A percentile compares a stretch with the other conserved stretches of the same genome.
phyloP scores from a whole-genome alignment of 2,888 invertebrate species.

The Drosophila prolongata region DNA sequence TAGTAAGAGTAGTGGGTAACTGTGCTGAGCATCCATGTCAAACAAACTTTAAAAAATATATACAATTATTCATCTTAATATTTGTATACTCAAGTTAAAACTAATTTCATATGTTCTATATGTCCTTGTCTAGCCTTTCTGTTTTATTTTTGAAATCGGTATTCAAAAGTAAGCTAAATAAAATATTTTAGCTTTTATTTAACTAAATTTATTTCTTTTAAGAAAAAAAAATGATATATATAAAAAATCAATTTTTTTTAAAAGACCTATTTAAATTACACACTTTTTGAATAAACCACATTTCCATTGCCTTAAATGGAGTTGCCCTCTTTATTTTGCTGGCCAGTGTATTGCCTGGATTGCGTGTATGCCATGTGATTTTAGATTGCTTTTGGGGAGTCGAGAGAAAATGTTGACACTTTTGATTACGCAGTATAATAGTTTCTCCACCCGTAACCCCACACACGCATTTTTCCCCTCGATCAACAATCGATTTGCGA shows the following conservation, averaged over 20 bases:
- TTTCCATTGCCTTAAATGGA: neutral
- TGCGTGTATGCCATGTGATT: conserved; percentile 34
- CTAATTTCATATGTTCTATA: neutral
- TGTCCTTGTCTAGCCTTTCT: neutral
- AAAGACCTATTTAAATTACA: too few relatives aligned
- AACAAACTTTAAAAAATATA: too few relatives aligned
- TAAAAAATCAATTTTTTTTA: too few relatives aligned
- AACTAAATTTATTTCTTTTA: neutral
- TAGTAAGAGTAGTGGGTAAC: too few relatives aligned
- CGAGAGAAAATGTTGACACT: conserved; percentile 41
- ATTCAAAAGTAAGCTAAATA: too few relatives aligned
- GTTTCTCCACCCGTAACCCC: neutral
- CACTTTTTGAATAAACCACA: neutral
- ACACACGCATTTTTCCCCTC: neutral
- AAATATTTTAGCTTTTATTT: too few relatives aligned
- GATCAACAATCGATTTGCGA: conserved; percentile 17
- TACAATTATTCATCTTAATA: too few relatives aligned
- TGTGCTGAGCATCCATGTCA: too few relatives aligned
- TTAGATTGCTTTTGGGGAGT: conserved; percentile 34
- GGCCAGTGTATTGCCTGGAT: conserved; percentile 15
- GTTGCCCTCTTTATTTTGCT: neutral
- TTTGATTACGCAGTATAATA: conserved; percentile 43
- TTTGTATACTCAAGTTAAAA: neutral
- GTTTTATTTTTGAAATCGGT: too few relatives aligned
- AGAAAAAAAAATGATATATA: too few relatives aligned